Evolutionary conservation across 2,888 invertebrate genomes (phyloP).

Genomic region (Globia sparganii): DNA sequence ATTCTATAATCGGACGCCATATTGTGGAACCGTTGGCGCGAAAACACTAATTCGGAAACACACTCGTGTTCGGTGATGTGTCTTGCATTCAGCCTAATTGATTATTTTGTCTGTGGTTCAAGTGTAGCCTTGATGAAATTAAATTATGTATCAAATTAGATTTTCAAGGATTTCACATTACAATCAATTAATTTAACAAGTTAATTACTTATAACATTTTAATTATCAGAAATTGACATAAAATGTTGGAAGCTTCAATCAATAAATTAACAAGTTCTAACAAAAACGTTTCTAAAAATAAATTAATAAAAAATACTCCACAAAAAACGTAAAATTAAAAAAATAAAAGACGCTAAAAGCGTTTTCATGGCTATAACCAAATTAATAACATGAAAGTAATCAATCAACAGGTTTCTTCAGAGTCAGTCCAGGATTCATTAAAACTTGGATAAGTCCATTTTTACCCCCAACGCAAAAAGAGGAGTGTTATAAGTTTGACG

Average conservation of each 20-base stretch:
- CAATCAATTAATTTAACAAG: slow-evolving; percentile 11
- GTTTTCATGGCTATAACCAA: slow-evolving; percentile 16
- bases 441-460: slow-evolving; percentile 54
- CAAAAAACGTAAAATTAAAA: background rate
- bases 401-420: slow-evolving; percentile 36
- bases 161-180: slow-evolving; percentile 28
- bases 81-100: slow-evolving; percentile 32
- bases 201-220: slow-evolving; percentile 6
- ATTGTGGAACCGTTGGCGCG: slow-evolving; percentile 56
- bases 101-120: slow-evolving; percentile 33
- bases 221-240: slow-evolving; percentile 16
- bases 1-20: slow-evolving; percentile 45
- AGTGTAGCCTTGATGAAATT: slow-evolving; percentile 25
- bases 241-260: slow-evolving; percentile 7
- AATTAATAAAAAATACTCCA: background rate
- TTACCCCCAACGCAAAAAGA: no score
- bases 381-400: slow-evolving; percentile 45
- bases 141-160: background rate
- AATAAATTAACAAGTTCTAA: slow-evolving; percentile 12
- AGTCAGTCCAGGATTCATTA: slow-evolving; percentile 42
- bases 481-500: no score
- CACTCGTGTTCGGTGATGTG: slow-evolving; percentile 52
- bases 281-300: slow-evolving; percentile 4
- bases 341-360: slow-evolving; percentile 16
- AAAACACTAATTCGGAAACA: slow-evolving; percentile 41